Percentiles rank a stretch among this genome's conserved stretches.
phyloP scores from a whole-genome alignment of 1,140 invertebrate genomes.

The Scaptomyza montana region DNA sequence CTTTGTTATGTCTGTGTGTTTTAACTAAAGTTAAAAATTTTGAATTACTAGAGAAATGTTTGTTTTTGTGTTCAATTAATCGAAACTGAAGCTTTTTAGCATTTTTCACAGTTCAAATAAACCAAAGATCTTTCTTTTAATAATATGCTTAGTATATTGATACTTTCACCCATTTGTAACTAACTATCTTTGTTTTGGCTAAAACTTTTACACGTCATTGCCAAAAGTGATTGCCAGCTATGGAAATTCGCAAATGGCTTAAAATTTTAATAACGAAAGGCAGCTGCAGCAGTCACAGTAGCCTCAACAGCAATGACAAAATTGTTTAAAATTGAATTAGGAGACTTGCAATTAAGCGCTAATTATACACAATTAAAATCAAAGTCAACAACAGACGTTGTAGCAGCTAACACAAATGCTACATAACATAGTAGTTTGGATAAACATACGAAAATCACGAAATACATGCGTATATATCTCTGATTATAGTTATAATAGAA shows the following conservation, averaged over 20 bases:
- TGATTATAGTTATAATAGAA: not conserved
- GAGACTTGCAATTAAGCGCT: constrained; percentile 68
- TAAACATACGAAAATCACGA: constrained; percentile 49
- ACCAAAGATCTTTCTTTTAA: too few species aligned
- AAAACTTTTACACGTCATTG: constrained; percentile 62
- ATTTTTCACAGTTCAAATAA: too few species aligned
- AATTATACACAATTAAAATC: constrained; percentile 75
- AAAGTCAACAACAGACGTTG: constrained; percentile 48
- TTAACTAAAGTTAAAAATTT: too few species aligned
- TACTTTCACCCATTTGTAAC: constrained; percentile 23
- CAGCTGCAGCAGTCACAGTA: constrained; percentile 29
- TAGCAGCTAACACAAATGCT: not conserved
- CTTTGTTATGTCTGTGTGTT: too few species aligned
- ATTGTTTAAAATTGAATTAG: constrained; percentile 71
- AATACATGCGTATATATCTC: too few species aligned
- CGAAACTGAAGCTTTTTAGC: too few species aligned
- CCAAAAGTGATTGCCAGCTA: constrained; percentile 37
- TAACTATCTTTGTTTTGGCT: not conserved
- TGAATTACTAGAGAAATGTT: too few species aligned
- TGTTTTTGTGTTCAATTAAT: too few species aligned
- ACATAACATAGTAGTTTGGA: constrained; percentile 43
- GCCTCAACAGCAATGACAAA: constrained; percentile 46
- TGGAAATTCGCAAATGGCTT: constrained; percentile 46
- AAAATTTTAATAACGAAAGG: constrained; percentile 49
- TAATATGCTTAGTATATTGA: too few species aligned